Evolutionary conservation across 1,140 invertebrate species (phyloP), one percentile per base, ranked within the genome.

Genomic region (Lucilia cuprina): DNA sequence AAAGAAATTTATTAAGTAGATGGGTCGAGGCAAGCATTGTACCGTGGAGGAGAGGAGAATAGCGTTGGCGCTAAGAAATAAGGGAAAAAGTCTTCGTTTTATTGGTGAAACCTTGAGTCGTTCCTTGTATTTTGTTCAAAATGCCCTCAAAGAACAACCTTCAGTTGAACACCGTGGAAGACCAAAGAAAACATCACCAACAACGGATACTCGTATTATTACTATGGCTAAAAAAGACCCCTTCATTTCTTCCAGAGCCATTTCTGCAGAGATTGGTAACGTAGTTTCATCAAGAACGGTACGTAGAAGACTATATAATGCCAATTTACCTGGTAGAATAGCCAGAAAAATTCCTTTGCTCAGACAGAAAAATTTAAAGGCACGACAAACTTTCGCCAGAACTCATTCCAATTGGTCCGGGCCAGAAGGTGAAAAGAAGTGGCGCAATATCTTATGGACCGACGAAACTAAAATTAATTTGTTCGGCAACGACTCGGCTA

Each of bases 391-490:
- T 55, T 83, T 35, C 17, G 49, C 74, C n/a, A 25, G 30, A 19
- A 50, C 30, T 49, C 35, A 75, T 65, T 8, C 17, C 47, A 82
- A 13, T 35, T 77, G 74, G 74, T 77, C 8, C 74, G 34, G 34
- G n/a, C 34, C 34, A 30, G 74, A 35, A 77, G 25, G 34, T 77
- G 74, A 77, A 77, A 77, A 41, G 14, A 77, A 77, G 34, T 77
- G 74, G 74, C 74, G 74, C 9, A 34, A 77, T 77, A 41, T 77
- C 25, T n/a, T 82, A 21, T 82, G 50, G 50, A 50, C 19, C 41
- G 19, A 82, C 35, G 78, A 50, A 82, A 82, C 78, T 21, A 55
- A 50, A 50, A 21, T 82, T 9, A 50, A 82, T 82, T 49, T 60
- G 35, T 82, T 50, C 19, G 50, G 78, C 12, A 82, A 50, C 19